phyloP scores from a whole-genome alignment of 1,140 invertebrate species.

The Papilio machaon region DNA sequence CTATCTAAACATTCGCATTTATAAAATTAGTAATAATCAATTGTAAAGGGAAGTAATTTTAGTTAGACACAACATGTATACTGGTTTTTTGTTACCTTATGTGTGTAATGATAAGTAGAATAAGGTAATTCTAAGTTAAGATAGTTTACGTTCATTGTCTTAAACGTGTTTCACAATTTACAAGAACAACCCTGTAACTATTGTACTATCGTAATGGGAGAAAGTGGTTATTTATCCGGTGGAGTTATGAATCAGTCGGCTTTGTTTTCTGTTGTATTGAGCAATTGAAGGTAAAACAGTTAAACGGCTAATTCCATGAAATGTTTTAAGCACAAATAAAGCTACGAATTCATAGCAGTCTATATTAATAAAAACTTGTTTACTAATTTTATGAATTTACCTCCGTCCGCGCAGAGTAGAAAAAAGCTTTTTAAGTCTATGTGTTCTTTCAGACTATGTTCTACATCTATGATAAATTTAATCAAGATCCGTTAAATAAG shows the following conservation, averaged over 20 bases:
- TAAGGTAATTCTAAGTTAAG: background rate
- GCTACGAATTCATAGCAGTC: background rate
- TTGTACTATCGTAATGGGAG: slow-evolving; percentile 29
- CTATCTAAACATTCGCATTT: too few relatives aligned
- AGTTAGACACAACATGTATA: too few relatives aligned
- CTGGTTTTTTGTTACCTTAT: background rate
- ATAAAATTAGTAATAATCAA: too few relatives aligned
- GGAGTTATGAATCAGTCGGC: slow-evolving; percentile 29
- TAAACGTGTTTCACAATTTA: background rate
- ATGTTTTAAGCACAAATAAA: background rate
- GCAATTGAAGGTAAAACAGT: slow-evolving; percentile 13
- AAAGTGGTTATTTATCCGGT: slow-evolving; percentile 29
- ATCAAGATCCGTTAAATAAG: too few relatives aligned
- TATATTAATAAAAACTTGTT: background rate
- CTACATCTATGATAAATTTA: too few relatives aligned
- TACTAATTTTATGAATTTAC: too few relatives aligned
- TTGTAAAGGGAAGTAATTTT: too few relatives aligned
- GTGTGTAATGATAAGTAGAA: too few relatives aligned
- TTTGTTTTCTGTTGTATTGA: slow-evolving; percentile 36
- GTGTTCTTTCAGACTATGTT: too few relatives aligned
- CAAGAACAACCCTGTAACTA: slow-evolving; percentile 9
- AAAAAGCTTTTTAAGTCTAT: too few relatives aligned
- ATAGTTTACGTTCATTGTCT: background rate
- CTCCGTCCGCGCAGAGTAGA: too few relatives aligned
- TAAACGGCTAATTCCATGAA: background rate